Base-by-base conservation (phyloP, 2,113 vertebrate genomes). In the Emydura subglobosa region DNA sequence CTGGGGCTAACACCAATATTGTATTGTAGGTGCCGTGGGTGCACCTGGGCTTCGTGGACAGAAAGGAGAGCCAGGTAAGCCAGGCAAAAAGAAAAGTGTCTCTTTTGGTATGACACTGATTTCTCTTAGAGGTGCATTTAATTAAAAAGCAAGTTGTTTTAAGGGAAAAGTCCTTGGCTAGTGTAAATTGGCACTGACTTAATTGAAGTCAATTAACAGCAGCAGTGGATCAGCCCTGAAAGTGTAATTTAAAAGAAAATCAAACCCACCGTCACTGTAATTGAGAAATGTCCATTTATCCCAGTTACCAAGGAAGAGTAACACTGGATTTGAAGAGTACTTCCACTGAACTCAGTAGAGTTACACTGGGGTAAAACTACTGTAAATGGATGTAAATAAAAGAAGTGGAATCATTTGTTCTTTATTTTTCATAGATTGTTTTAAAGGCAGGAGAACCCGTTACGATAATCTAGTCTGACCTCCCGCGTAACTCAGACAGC, bases 41-140 rank as follows among this genome's bases (percentile, higher is more conserved):
- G 10, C 55, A 1, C 65, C 92, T 74, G 98, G 98, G 90, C 25
- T 0, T 86, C 87, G 96, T 92, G 98, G 98, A 39, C 80, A 78
- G 7, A 97, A 98, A 96, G 98, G 98, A 91, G 90, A 97, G 11
- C 19, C 92, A 97, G 98, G 98, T 98, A 97, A 93, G 96, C 54
- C 61, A 10, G 42, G 27, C 44, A 90, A 61, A 74, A 87, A 17
- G 34, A 68, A 25, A 10, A 42, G 6, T 42, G 96, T 85, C 44
- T 90, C 51, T 21, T 90, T 10, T 68, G 29, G 13, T 25, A 4
- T 2, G 4, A 53, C 4, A 10, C 11, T 0, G 0, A 24, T 13
- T 24, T 93, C 72, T 42, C 76, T 92, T 72, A 54, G 3, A 53
- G 57, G 3, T 12, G 3, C 81, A 16, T 4, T 89, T 55, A 83